Percentiles rank a stretch among this genome's conserved stretches.
Evolutionary conservation across 2,113 vertebrate genomes (phyloP).

Genomic region (Cepphus grylle): DNA sequence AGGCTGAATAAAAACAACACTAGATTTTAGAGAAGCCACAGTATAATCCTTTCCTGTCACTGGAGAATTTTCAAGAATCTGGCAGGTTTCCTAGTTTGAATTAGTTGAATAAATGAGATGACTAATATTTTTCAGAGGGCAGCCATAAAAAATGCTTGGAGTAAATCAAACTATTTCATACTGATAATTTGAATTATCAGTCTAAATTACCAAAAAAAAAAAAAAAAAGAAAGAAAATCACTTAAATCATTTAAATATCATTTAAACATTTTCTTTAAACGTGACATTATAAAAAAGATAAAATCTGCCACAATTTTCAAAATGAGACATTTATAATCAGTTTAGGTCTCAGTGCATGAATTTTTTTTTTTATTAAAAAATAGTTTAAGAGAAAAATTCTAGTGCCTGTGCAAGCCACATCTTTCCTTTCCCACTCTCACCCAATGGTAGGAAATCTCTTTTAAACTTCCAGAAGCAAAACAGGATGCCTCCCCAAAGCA

Average conservation of each 20-base stretch:
- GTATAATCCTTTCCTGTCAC: not conserved
- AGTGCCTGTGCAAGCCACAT: not conserved
- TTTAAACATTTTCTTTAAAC: not conserved
- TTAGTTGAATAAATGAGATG: conserved; percentile 12
- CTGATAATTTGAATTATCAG: not conserved
- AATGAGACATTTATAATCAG: not conserved
- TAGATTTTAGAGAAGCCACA: not conserved
- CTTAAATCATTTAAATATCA: not conserved
- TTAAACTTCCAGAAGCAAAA: not conserved
- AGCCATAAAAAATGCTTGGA: not conserved
- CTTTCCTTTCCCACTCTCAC: not conserved
- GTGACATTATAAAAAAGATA: not conserved
- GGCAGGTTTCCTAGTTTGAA: conserved; percentile 42
- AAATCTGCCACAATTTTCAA: not conserved
- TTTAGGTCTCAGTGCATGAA: not conserved
- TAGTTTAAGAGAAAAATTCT: not conserved
- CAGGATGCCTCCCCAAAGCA: not conserved
- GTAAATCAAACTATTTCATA: conserved; percentile 10
- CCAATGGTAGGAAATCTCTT: not conserved
- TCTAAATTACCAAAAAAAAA: not conserved
- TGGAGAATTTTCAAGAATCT: conserved; percentile 33
- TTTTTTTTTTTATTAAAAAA: not conserved
- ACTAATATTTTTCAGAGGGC: conserved; percentile 40
- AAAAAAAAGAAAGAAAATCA: not conserved
- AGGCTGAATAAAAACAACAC: not conserved